A percentile compares a stretch with the other conserved stretches of the same genome.
These are phyloP conservation scores for Poeciliopsis turneri DNA, from an alignment of 2,797 vertebrate genomes.

Conservation along the genomic window DNA sequence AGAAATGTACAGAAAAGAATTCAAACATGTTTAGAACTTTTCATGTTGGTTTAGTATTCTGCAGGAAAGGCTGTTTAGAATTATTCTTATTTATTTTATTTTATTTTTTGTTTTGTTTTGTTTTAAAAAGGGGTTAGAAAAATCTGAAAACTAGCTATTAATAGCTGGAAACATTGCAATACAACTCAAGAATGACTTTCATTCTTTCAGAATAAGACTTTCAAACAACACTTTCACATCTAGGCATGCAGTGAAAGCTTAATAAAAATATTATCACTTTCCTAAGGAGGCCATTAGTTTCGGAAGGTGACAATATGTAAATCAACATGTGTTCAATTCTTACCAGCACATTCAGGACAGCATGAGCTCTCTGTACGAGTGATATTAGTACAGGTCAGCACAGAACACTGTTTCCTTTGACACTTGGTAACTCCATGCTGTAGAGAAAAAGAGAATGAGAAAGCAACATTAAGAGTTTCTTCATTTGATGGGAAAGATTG, in stretches of 20 bases:
- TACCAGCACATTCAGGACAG: conserved; percentile 89
- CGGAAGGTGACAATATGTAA: too few species aligned
- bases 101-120: too few species aligned
- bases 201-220: neutral
- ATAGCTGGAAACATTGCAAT: neutral
- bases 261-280: neutral
- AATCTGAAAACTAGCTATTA: neutral
- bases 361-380: conserved; percentile 83
- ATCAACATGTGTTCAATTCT: conserved; percentile 47
- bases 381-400: conserved; percentile 78
- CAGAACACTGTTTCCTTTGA: conserved; percentile 90
- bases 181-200: neutral
- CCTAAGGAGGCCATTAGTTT: too few species aligned
- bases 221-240: neutral
- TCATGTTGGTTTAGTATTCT: neutral
- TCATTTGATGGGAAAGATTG: neutral
- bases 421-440: conserved; percentile 94
- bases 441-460: conserved; percentile 17
- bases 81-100: neutral
- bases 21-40: neutral
- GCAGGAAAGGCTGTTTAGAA: neutral
- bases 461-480: neutral
- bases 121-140: neutral
- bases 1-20: neutral
- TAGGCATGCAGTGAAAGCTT: neutral